A percentile compares a stretch with the other conserved stretches of the same genome.
Conservation (phyloP, 1,140 invertebrate genomes). For the Adoxophyes honmai region DNA sequence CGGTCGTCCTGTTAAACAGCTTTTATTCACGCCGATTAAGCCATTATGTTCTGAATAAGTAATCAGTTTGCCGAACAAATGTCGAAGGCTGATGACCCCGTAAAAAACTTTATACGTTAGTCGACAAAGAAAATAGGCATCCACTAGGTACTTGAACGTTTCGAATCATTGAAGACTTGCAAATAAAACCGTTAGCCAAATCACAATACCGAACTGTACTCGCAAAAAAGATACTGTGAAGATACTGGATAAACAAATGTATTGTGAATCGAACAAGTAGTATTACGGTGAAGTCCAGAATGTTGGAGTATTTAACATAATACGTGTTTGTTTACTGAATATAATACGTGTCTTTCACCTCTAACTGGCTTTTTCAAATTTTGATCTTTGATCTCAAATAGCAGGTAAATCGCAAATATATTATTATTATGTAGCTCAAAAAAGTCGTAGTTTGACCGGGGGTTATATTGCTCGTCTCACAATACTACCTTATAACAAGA, state of each 20-base stretch:
- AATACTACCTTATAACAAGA: too few species aligned
- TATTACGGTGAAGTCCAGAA: background rate
- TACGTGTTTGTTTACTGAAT: too few species aligned
- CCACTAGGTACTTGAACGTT: conserved; percentile 40
- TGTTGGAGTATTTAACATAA: too few species aligned
- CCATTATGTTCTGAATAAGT: conserved; percentile 44
- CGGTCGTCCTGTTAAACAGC: background rate
- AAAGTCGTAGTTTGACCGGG: too few species aligned
- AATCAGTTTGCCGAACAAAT: conserved; percentile 47
- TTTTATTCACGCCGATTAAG: conserved; percentile 11
- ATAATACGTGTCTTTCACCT: too few species aligned
- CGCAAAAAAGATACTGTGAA: background rate
- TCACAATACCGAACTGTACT: background rate
- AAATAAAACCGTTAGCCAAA: conserved; percentile 31
- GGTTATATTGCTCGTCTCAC: too few species aligned
- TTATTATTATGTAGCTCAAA: too few species aligned
- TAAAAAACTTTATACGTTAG: conserved; percentile 44
- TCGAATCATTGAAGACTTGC: conserved; percentile 28
- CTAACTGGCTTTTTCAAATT: too few species aligned
- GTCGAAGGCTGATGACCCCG: conserved; percentile 49
- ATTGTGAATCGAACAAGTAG: background rate
- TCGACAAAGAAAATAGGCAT: conserved; percentile 49
- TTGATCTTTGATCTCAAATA: background rate
- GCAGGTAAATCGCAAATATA: too few species aligned
- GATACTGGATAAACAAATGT: background rate